Conservation (phyloP, 1,140 invertebrate species). For the Cydia strobilella region DNA sequence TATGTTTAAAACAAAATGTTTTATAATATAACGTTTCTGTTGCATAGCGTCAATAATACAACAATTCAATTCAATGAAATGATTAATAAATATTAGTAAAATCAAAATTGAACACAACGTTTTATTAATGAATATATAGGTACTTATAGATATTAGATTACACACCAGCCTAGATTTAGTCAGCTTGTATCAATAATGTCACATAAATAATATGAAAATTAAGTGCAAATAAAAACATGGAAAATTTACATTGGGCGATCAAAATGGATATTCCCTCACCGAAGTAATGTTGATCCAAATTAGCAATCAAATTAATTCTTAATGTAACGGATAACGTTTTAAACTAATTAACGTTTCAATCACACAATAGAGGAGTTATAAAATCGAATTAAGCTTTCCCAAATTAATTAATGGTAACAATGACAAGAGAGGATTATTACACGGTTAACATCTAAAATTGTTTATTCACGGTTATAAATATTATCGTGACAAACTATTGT, state of each 20-base stretch:
- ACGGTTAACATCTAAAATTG: constrained; percentile 3
- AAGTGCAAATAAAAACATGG: constrained; percentile 14
- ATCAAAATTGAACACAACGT: too few species aligned
- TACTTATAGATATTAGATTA: neutral
- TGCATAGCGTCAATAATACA: too few species aligned
- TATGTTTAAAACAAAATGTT: neutral
- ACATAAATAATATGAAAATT: constrained; percentile 4
- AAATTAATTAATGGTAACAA: neutral
- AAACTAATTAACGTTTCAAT: constrained; percentile 30
- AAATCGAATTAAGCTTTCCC: constrained; percentile 18
- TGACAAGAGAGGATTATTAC: constrained; percentile 4
- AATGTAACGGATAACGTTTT: constrained; percentile 23
- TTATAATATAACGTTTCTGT: too few species aligned
- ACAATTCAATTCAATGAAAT: too few species aligned
- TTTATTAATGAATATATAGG: too few species aligned
- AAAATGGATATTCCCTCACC: constrained; percentile 19
- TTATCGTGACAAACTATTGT: constrained; percentile 20
- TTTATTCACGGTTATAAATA: constrained; percentile 6
- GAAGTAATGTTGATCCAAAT: constrained; percentile 22
- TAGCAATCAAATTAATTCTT: constrained; percentile 32
- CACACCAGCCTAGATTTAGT: neutral
- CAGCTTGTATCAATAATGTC: neutral
- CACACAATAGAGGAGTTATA: constrained; percentile 6
- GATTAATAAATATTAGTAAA: too few species aligned
- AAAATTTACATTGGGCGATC: constrained; percentile 10